Conservation (phyloP, 1,140 invertebrate genomes). For the Hesperophylax magnus region DNA sequence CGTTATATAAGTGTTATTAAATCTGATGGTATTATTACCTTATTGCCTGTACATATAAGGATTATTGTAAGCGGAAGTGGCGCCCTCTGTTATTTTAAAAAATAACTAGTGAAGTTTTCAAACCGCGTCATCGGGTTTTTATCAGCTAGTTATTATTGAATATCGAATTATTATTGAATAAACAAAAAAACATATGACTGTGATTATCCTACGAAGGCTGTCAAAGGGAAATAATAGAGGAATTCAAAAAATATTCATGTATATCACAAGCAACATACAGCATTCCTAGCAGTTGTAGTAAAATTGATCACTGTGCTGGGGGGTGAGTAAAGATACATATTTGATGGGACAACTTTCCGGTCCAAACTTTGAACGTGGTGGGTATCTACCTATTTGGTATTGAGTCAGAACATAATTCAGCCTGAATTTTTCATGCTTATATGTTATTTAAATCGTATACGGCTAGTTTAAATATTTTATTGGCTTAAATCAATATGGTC, state of each 20-base stretch:
- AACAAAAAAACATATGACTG: neutral
- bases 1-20: too few relatives aligned
- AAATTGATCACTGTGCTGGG: conserved; percentile 3
- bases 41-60: too few relatives aligned
- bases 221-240: neutral
- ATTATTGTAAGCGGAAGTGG: too few relatives aligned
- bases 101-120: too few relatives aligned
- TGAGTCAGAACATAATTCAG: conserved; percentile 30
- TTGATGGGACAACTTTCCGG: conserved; percentile 34
- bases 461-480: conserved; percentile 31
- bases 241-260: conserved; percentile 1
- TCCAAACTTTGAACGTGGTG: conserved; percentile 16
- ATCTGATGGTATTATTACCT: too few relatives aligned
- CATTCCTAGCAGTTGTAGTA: neutral
- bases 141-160: too few relatives aligned
- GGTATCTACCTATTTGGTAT: conserved; percentile 17
- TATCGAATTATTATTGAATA: too few relatives aligned
- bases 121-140: too few relatives aligned
- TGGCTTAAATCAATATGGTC: conserved; percentile 11
- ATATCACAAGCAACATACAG: neutral
- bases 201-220: neutral
- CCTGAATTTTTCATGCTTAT: conserved; percentile 28
- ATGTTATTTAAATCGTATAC: conserved; percentile 34
- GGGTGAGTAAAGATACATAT: conserved; percentile 17
- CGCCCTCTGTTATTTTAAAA: too few relatives aligned